These are phyloP conservation scores for Gadus chalcogrammus DNA, from an alignment of 2,113 vertebrate species.

Conservation along the genomic window DNA sequence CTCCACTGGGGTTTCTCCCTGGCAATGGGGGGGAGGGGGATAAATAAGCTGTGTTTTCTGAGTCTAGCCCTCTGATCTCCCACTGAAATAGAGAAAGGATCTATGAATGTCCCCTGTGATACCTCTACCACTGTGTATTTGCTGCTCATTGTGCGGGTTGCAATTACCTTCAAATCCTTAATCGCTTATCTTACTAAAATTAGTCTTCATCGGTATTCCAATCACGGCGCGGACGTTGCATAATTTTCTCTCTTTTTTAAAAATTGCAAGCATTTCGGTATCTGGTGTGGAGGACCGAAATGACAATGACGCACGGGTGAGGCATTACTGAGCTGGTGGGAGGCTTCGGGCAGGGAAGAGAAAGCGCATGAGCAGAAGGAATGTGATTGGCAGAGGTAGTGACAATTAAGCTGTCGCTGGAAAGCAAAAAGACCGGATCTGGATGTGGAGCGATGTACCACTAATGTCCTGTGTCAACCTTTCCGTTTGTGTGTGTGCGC, in stretches of 20 bases:
- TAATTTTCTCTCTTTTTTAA: no score
- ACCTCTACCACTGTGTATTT: neutral
- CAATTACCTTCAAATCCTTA: neutral
- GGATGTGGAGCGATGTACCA: conserved; percentile 46
- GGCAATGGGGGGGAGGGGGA: no score
- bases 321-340: conserved; percentile 39
- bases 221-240: no score
- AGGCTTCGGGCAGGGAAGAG: conserved; percentile 13
- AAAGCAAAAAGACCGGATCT: conserved; percentile 59
- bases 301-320: conserved; percentile 15
- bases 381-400: conserved; percentile 48
- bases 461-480: conserved; percentile 40
- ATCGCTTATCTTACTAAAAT: neutral
- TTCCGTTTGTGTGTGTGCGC: conserved; percentile 2
- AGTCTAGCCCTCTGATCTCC: neutral
- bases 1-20: conserved; percentile 7
- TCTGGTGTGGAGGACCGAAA: neutral
- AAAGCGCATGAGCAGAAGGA: neutral
- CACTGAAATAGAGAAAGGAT: neutral
- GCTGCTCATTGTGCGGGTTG: neutral
- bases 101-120: neutral
- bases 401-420: conserved; percentile 59
- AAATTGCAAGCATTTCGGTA: no score
- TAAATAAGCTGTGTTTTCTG: neutral
- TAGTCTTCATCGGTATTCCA: no score